A percentile compares a stretch with the other conserved stretches of the same genome.
phyloP scores from a whole-genome alignment of 2,888 invertebrate genomes.

The Euzetes globulus region DNA sequence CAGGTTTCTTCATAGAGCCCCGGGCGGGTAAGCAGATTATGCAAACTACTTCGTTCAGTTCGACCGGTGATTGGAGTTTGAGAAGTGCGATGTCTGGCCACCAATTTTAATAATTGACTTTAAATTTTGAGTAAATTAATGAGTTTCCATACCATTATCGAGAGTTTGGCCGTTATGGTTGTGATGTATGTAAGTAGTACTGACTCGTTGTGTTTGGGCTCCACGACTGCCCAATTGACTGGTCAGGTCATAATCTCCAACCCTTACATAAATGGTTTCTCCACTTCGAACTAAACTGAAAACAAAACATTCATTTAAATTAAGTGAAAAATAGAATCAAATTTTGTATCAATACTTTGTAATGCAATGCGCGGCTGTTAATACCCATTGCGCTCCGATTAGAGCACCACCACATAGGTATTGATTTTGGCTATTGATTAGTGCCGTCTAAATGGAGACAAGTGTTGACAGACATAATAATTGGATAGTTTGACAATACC shows the following conservation, averaged over 20 bases:
- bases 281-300: constrained; percentile 81
- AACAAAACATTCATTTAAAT: not conserved
- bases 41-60: constrained; percentile 40
- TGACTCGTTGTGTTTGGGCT: constrained; percentile 63
- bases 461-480: not conserved
- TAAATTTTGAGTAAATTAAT: not conserved
- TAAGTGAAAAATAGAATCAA: not conserved
- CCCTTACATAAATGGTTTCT: constrained; percentile 84
- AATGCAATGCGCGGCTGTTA: constrained; percentile 87
- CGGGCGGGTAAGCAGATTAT: constrained; percentile 75
- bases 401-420: constrained; percentile 87
- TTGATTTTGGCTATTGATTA: constrained; percentile 86
- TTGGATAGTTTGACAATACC: constrained; percentile 40
- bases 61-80: constrained; percentile 51
- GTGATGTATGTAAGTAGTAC: constrained; percentile 89
- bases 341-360: constrained; percentile 59
- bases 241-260: constrained; percentile 84
- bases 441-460: constrained; percentile 51
- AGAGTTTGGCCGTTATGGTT: constrained; percentile 90
- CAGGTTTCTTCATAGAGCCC: constrained; percentile 71
- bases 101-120: too few relatives aligned
- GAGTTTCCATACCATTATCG: constrained; percentile 59
- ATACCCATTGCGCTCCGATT: constrained; percentile 87
- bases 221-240: constrained; percentile 75
- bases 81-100: constrained; percentile 67